Percentiles rank a stretch among this genome's conserved stretches.
Conservation (phyloP, 2,888 invertebrate species). For the Phalera bucephala region DNA sequence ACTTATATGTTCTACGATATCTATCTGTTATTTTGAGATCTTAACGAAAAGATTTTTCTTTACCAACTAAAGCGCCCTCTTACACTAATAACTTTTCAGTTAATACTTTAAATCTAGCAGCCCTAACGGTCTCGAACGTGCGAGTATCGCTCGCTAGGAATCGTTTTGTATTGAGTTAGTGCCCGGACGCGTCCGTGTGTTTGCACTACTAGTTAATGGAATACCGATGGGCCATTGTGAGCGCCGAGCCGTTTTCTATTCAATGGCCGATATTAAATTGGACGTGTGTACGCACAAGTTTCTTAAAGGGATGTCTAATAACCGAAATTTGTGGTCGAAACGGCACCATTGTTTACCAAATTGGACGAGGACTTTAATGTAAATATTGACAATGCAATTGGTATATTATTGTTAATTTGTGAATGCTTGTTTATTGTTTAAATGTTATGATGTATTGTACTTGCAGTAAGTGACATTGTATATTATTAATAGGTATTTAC, state of each 20-base stretch:
- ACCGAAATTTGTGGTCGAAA: slow-evolving; percentile 41
- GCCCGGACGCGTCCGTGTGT: slow-evolving; percentile 66
- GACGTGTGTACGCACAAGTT: slow-evolving; percentile 52
- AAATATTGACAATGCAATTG: slow-evolving; percentile 20
- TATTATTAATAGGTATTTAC: too few species aligned
- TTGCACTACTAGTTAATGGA: slow-evolving; percentile 77
- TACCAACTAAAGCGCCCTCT: too few species aligned
- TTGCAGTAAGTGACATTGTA: too few species aligned
- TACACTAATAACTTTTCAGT: too few species aligned
- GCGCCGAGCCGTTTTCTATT: slow-evolving; percentile 68
- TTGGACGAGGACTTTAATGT: slow-evolving; percentile 7
- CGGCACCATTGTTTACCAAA: slow-evolving; percentile 23
- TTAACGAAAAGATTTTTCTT: too few species aligned
- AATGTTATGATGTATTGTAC: too few species aligned
- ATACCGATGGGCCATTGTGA: slow-evolving; percentile 75
- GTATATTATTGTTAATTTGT: slow-evolving; percentile 1
- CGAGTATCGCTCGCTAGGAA: slow-evolving; percentile 63
- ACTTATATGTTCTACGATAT: too few species aligned
- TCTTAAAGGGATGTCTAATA: slow-evolving; percentile 48
- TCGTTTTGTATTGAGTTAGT: slow-evolving; percentile 69
- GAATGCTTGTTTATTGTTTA: too few species aligned
- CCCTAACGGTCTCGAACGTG: slow-evolving; percentile 60
- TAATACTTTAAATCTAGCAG: too few species aligned
- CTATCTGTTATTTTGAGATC: too few species aligned
- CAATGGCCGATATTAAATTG: slow-evolving; percentile 66